Conservation (phyloP, 1,140 invertebrate species). For the Camponotus vicinus region DNA sequence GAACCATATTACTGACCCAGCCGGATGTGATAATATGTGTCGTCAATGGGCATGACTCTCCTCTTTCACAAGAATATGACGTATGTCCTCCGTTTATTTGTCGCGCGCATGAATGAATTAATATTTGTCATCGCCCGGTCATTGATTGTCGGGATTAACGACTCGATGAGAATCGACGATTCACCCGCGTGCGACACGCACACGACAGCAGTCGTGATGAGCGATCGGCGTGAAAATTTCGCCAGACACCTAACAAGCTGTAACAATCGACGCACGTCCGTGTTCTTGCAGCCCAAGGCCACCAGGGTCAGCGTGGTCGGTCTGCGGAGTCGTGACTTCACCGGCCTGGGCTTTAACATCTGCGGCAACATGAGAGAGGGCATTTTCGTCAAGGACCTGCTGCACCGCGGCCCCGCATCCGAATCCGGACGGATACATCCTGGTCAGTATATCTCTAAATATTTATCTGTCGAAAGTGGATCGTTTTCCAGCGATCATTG, state of each 20-base stretch:
- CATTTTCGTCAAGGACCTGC: constrained; percentile 94
- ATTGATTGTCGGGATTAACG: constrained; percentile 31
- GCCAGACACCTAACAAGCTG: not conserved
- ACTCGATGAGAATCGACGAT: not conserved
- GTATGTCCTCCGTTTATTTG: constrained; percentile 28
- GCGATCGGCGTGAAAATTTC: not conserved
- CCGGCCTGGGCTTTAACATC: constrained; percentile 96
- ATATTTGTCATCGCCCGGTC: constrained; percentile 32
- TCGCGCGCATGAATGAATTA: constrained; percentile 26
- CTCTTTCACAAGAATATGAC: constrained; percentile 52
- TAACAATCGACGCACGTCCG: constrained; percentile 16
- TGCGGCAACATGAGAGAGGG: constrained; percentile 96
- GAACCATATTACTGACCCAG: not conserved
- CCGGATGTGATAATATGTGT: not conserved
- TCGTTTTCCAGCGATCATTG: not conserved
- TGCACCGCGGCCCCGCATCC: constrained; percentile 94
- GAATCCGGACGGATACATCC: constrained; percentile 93
- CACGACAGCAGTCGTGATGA: not conserved
- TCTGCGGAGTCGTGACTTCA: constrained; percentile 94
- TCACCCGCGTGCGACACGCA: not conserved
- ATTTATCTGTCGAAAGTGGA: not conserved
- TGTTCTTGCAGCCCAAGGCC: constrained; percentile 81
- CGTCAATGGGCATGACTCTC: constrained; percentile 25
- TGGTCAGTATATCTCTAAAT: constrained; percentile 86
- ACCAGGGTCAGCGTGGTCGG: constrained; percentile 88